Conservation (phyloP, 2,113 vertebrate species). For the Noturus placidus region DNA sequence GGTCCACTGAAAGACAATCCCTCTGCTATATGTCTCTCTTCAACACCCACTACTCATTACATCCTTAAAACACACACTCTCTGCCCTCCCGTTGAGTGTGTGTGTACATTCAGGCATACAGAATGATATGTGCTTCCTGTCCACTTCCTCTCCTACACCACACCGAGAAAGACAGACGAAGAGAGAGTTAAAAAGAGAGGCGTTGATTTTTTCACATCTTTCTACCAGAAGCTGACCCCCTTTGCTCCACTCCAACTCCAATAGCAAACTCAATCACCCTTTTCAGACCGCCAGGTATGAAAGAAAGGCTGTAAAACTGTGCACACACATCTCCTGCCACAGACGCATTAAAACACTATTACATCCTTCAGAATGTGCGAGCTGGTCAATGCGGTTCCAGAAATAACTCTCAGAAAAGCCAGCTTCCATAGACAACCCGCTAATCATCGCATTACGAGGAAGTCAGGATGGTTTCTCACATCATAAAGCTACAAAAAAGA, state of each 20-base stretch:
- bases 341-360: slow-evolving; percentile 44
- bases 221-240: neutral
- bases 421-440: neutral
- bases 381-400: neutral
- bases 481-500: slow-evolving; percentile 28
- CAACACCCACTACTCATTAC: neutral
- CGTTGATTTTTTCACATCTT: neutral
- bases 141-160: slow-evolving; percentile 45
- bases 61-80: slow-evolving; percentile 26
- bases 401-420: neutral
- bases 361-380: neutral
- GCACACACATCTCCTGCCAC: slow-evolving; percentile 51
- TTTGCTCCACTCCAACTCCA: neutral
- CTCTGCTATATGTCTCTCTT: neutral
- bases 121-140: slow-evolving; percentile 41
- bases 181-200: neutral
- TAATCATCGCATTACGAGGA: neutral
- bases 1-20: neutral
- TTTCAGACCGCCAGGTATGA: slow-evolving; percentile 47
- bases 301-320: slow-evolving; percentile 55
- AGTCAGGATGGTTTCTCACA: neutral
- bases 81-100: neutral
- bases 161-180: neutral
- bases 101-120: slow-evolving; percentile 39
- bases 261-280: slow-evolving; percentile 47